A percentile compares a stretch with the other conserved stretches of the same genome.
Evolutionary conservation across 2,797 vertebrate species (phyloP).

Genomic region (Poeciliopsis paucimaculata): DNA sequence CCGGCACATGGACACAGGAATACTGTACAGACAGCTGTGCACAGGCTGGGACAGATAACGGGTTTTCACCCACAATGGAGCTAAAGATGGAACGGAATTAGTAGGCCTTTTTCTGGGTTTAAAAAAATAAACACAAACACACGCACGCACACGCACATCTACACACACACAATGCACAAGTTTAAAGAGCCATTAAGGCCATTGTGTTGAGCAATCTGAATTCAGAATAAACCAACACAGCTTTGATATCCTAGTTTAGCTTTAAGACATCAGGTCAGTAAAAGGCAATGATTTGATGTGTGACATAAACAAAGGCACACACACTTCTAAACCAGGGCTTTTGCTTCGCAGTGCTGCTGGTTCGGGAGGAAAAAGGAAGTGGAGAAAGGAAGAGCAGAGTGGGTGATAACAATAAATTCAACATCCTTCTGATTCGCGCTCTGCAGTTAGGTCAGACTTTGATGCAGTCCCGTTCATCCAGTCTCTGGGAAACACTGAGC

Average conservation of each 20-base stretch:
- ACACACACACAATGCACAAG: conserved; percentile 26
- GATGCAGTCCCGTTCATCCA: conserved; percentile 24
- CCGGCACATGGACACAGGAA: conserved; percentile 21
- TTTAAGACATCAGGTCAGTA: neutral
- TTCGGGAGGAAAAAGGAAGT: conserved; percentile 68
- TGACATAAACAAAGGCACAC: conserved; percentile 9
- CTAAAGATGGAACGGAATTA: conserved; percentile 20
- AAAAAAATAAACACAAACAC: conserved; percentile 44
- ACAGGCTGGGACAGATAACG: conserved; percentile 37
- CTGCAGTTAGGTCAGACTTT: conserved; percentile 11
- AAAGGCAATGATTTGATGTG: neutral
- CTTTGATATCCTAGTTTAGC: neutral
- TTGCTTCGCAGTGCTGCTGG: conserved; percentile 14
- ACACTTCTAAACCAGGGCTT: conserved; percentile 19
- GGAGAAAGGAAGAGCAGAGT: conserved; percentile 58
- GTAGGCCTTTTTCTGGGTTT: conserved; percentile 36
- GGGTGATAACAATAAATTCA: conserved; percentile 57
- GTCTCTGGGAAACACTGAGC: conserved; percentile 36
- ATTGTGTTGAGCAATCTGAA: neutral
- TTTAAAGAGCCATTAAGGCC: neutral
- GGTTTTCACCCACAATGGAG: neutral
- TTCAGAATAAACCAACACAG: neutral
- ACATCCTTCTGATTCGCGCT: conserved; percentile 46
- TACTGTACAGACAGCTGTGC: conserved; percentile 23
- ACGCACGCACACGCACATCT: no score